Conservation (phyloP, 2,113 vertebrate genomes). For the Stercorarius parasiticus region DNA sequence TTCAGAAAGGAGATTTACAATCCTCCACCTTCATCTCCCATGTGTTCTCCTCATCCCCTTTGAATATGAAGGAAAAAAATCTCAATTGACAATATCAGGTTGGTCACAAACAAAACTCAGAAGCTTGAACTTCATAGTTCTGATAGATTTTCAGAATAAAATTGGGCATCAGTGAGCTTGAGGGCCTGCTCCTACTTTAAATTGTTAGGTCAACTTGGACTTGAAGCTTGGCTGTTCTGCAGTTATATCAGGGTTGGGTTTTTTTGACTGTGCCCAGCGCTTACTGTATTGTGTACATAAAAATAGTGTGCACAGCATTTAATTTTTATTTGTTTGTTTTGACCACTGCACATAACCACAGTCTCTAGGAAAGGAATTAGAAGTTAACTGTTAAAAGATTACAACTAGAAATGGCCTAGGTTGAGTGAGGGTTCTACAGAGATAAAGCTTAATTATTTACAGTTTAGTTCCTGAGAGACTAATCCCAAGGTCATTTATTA, state of each 20-base stretch:
- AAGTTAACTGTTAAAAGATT: neutral
- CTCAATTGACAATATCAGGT: neutral
- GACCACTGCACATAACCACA: neutral
- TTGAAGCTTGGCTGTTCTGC: neutral
- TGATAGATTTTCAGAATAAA: neutral
- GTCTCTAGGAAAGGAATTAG: neutral
- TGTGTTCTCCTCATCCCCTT: rapidly evolving
- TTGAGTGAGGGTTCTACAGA: neutral
- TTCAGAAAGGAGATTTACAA: neutral
- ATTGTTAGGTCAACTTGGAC: neutral
- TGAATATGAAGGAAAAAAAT: neutral
- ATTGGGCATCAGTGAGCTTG: neutral
- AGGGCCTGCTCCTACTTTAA: neutral
- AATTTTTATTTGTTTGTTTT: neutral
- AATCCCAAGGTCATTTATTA: slow-evolving; percentile 41
- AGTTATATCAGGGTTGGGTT: neutral
- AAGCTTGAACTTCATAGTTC: neutral
- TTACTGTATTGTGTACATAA: neutral
- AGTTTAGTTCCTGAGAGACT: neutral
- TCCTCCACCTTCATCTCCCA: neutral
- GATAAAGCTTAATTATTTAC: slow-evolving; percentile 65
- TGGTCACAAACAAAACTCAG: neutral
- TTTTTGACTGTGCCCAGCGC: neutral
- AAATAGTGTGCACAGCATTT: neutral
- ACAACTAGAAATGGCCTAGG: neutral